Conservation (phyloP, 2,888 invertebrate genomes). For the Acheta domesticus region DNA sequence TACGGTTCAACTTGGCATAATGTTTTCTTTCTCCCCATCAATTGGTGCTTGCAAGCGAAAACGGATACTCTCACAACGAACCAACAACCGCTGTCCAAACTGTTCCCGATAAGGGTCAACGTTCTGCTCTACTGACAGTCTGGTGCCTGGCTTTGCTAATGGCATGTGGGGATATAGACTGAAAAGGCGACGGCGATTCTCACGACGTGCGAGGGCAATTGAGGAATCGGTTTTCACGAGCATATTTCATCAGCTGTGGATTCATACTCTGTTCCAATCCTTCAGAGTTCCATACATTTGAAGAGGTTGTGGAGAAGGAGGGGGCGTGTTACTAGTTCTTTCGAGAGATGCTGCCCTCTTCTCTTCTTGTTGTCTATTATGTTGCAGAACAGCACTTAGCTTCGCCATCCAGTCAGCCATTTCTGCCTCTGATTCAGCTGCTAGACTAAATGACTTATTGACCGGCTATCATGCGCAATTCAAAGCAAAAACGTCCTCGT, state of each 20-base stretch:
- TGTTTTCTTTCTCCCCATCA: slow-evolving; percentile 69
- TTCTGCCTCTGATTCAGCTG: slow-evolving; percentile 82
- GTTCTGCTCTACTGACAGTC: slow-evolving; percentile 25
- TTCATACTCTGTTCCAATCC: slow-evolving; percentile 87
- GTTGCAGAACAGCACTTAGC: slow-evolving; percentile 77
- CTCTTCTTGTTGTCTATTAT: slow-evolving; percentile 75
- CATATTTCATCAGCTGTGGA: slow-evolving; percentile 84
- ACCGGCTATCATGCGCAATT: slow-evolving; percentile 79
- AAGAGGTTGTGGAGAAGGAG: slow-evolving; percentile 47
- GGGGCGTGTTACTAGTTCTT: slow-evolving; percentile 49
- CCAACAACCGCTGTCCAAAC: slow-evolving; percentile 79
- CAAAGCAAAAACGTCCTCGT: slow-evolving; percentile 81
- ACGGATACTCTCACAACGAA: slow-evolving; percentile 78
- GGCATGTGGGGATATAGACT: slow-evolving; percentile 62
- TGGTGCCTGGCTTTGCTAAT: slow-evolving; percentile 31
- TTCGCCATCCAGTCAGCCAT: slow-evolving; percentile 79
- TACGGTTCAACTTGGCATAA: slow-evolving; percentile 90
- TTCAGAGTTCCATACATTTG: slow-evolving; percentile 75
- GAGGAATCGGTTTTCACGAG: slow-evolving; percentile 86
- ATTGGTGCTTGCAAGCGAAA: slow-evolving; percentile 80
- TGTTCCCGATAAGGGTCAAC: slow-evolving; percentile 63
- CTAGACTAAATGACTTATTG: slow-evolving; percentile 82
- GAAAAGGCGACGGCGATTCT: slow-evolving; percentile 74
- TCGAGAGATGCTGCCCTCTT: slow-evolving; percentile 67
- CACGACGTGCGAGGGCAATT: slow-evolving; percentile 75